Conservation (phyloP, 2,113 vertebrate genomes). For the Leptobrachium ailaonicum region DNA sequence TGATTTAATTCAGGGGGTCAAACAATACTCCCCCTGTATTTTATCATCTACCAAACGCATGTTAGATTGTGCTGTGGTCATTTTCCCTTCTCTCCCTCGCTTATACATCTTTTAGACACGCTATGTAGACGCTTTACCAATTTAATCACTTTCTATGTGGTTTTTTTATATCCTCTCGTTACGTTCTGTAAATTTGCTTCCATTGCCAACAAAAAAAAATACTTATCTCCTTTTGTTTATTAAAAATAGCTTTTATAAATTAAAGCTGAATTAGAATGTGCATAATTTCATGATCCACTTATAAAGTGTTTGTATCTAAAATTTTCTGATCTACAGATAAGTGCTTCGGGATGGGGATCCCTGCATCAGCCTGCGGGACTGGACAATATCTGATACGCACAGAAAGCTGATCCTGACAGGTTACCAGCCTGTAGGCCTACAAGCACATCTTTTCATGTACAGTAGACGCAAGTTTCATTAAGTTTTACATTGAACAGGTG, state of each 20-base stretch:
- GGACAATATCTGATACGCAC: conserved; percentile 13
- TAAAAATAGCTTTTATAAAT: neutral
- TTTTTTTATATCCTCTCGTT: too few relatives aligned
- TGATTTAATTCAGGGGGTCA: too few relatives aligned
- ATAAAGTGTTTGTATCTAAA: neutral
- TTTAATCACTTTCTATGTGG: too few relatives aligned
- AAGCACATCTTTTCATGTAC: conserved; percentile 22
- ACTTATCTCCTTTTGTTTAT: neutral
- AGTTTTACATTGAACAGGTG: conserved; percentile 35
- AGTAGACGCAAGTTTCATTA: conserved; percentile 13
- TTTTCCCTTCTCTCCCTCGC: too few relatives aligned
- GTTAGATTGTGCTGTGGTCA: too few relatives aligned
- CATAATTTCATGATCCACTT: neutral
- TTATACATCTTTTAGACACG: too few relatives aligned
- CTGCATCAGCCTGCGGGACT: conserved; percentile 22
- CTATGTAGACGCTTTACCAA: too few relatives aligned
- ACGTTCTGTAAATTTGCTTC: too few relatives aligned
- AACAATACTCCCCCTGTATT: too few relatives aligned
- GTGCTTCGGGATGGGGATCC: conserved; percentile 7
- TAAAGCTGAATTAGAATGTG: neutral
- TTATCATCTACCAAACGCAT: too few relatives aligned
- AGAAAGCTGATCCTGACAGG: conserved; percentile 6
- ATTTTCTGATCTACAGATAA: neutral
- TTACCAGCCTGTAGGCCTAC: neutral
- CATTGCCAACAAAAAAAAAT: too few relatives aligned